phyloP scores from a whole-genome alignment of 2,888 invertebrate species.

The Busseola fusca region DNA sequence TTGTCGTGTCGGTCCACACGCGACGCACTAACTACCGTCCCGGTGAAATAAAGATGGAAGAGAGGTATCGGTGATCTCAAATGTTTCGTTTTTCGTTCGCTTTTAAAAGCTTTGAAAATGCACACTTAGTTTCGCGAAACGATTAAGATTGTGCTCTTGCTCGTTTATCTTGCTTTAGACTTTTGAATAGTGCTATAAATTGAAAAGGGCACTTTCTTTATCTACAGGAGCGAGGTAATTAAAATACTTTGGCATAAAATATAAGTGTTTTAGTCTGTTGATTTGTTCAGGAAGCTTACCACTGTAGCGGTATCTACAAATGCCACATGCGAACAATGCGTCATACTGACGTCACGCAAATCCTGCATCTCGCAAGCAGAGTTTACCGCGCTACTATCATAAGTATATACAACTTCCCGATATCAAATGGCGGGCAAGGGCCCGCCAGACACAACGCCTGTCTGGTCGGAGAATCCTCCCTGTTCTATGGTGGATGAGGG shows the following conservation, averaged over 20 bases:
- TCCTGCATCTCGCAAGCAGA: too few relatives aligned
- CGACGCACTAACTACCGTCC: conserved; percentile 52
- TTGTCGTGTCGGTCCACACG: conserved; percentile 68
- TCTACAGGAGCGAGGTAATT: conserved; percentile 19
- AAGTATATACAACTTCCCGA: too few relatives aligned
- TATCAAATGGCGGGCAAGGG: too few relatives aligned
- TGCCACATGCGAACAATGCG: too few relatives aligned
- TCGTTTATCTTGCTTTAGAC: conserved; percentile 38
- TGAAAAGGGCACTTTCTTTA: conserved; percentile 26
- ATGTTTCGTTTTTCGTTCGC: conserved; percentile 40
- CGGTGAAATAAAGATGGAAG: conserved; percentile 50
- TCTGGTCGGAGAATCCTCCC: too few relatives aligned
- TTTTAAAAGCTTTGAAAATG: conserved; percentile 39
- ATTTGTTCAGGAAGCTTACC: not conserved
- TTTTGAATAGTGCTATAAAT: conserved; percentile 32
- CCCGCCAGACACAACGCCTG: too few relatives aligned
- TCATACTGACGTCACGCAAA: too few relatives aligned
- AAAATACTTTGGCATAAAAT: conserved; percentile 17
- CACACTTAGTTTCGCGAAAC: conserved; percentile 36
- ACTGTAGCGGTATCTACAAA: too few relatives aligned
- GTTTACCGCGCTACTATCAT: too few relatives aligned
- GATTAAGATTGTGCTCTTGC: conserved; percentile 45
- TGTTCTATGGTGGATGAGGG: too few relatives aligned
- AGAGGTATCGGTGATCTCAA: conserved; percentile 27
- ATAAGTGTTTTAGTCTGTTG: not conserved